phyloP scores from a whole-genome alignment of 1,140 invertebrate genomes.

The Philaenus spumarius region DNA sequence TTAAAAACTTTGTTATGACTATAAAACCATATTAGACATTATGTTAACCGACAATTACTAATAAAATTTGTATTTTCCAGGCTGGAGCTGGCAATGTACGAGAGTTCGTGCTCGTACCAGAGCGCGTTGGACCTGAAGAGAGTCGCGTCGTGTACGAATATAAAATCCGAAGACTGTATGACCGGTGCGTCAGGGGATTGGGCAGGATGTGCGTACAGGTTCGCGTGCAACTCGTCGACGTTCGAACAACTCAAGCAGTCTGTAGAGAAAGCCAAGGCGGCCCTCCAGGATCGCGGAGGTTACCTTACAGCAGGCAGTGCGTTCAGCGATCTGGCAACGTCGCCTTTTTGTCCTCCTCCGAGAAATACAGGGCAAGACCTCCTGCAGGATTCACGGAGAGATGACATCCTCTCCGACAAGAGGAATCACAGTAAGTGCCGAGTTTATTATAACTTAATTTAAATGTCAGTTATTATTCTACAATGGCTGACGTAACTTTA shows the following conservation, averaged over 20 bases:
- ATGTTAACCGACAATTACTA: too few species aligned
- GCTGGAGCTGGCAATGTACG: constrained; percentile 61
- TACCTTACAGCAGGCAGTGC: constrained; percentile 26
- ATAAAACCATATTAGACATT: too few species aligned
- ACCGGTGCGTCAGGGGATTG: constrained; percentile 48
- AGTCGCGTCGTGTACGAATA: constrained; percentile 38
- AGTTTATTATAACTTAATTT: too few species aligned
- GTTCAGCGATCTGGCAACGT: constrained; percentile 39
- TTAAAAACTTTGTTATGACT: too few species aligned
- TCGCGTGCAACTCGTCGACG: constrained; percentile 61
- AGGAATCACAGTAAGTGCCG: constrained; percentile 8
- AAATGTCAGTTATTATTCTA: too few species aligned
- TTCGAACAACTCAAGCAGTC: constrained; percentile 84
- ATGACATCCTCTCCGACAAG: constrained; percentile 3
- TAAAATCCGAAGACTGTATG: constrained; percentile 49
- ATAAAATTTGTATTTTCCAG: constrained; percentile 22
- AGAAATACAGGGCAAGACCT: constrained; percentile 2
- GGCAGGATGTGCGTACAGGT: constrained; percentile 56
- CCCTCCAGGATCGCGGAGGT: constrained; percentile 47
- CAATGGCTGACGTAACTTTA: too few species aligned
- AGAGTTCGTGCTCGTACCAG: constrained; percentile 83
- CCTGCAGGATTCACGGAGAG: not conserved
- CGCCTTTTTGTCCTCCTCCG: constrained; percentile 36
- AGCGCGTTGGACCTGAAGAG: constrained; percentile 77
- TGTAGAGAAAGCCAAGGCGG: constrained; percentile 82